Base-by-base conservation (phyloP, 2,888 invertebrate genomes). In the Drepana falcataria region DNA sequence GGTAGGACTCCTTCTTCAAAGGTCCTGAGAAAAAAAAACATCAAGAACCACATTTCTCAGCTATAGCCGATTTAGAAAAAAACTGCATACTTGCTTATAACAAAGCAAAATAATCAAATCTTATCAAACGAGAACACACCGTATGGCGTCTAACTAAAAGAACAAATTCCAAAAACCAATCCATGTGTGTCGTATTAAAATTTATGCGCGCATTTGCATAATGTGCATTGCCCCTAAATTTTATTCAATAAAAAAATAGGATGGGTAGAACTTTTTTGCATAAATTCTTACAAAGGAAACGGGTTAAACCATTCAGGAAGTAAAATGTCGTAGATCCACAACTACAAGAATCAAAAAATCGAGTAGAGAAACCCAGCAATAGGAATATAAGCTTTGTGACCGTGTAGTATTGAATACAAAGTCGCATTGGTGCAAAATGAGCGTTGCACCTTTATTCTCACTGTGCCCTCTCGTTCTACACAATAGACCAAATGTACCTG, bases 201-300 rank as follows among this genome's bases (percentile, higher is more conserved):
- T 89, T 87, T 91, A 91, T 91, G 91, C 91, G 77, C 83, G 87
- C 91, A 92, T 92, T 92, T 91, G 91, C 91, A 91, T 91, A 91
- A 91, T 89, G 81, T 91, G 91, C 89, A 91, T 89, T 79, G 85
- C 86, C 91, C 91, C 89, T 87, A 89, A 89, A 87, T 86, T 87
- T 87, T 86, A 90, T 91, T 91, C 85, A 91, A 87, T 87, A 87
- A 91, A 91, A 91, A 91, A 91, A 91, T 91, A 91, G 91, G 91
- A 91, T 91, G 91, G 91, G 91, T 91, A 91, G 67, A 82, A 85
- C 87, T 88, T 91, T 91, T 91, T 91, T 91, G 91, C 91, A 92
- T 92, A 91, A 88, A 89, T 87, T 90, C 85, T 80, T 81, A 88
- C 90, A 91, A 90, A 90, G 83, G 90, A 88, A 91, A 90, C 90